These are phyloP conservation scores for Enteromius paludinosus DNA, from an alignment of 2,797 vertebrate species.

Conservation along the genomic window DNA sequence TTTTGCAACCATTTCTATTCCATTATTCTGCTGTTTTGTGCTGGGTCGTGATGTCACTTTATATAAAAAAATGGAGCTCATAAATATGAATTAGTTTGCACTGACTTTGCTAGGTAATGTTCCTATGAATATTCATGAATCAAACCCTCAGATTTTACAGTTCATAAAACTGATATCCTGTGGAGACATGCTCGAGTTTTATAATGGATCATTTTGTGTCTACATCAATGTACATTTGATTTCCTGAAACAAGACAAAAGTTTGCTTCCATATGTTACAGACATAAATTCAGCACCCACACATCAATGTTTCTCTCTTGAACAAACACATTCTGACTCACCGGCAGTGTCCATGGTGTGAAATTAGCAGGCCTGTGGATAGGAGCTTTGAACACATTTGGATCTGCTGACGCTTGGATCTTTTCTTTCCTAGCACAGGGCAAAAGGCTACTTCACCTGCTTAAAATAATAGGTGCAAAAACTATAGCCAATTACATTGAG, in stretches of 20 bases:
- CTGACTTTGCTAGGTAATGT: slow-evolving; percentile 8
- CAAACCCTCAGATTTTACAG: not conserved
- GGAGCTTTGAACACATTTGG: not conserved
- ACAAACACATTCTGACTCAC: not conserved
- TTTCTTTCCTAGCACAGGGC: not conserved
- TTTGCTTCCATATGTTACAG: not conserved
- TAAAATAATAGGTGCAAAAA: not conserved
- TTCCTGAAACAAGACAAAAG: not conserved
- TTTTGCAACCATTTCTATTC: not conserved
- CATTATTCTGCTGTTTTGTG: not conserved
- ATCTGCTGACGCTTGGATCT: not conserved
- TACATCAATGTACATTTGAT: not conserved
- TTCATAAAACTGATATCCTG: not conserved
- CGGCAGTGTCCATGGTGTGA: not conserved
- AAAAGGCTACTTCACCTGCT: not conserved
- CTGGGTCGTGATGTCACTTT: not conserved
- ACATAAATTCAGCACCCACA: not conserved
- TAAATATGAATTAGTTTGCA: slow-evolving; percentile 8
- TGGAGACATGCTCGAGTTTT: not conserved
- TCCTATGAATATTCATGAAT: not conserved
- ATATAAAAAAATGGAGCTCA: not conserved
- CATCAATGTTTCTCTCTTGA: not conserved
- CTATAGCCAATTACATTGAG: not conserved
- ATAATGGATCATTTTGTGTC: not conserved
- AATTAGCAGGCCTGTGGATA: not conserved